Base-by-base conservation (phyloP, 2,888 invertebrate genomes). In the Geophilus truncorum region DNA sequence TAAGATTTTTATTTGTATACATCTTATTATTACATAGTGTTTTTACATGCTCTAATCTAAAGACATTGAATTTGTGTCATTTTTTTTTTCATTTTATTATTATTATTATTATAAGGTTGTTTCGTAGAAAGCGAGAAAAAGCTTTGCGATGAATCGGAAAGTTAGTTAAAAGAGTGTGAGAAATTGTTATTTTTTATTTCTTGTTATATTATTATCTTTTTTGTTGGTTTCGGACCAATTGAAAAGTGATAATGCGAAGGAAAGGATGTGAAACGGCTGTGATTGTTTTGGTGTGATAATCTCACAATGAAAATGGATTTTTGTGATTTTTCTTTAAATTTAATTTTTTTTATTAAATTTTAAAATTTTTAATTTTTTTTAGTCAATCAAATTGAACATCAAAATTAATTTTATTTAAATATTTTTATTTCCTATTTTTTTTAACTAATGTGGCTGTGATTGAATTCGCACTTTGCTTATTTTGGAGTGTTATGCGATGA, bases 371-470 rank as follows among this genome's bases (percentile, higher is more conserved):
- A 40, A 12, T 34, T 34, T 34, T 34, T 34, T 34, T 34, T 34
- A 7, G 34, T 34, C 34, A 40, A 4, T 12, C 40, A 40, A 40
- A 40, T 40, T 40, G 40, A 40, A 40, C n/a, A 40, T 40, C 40
- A 40, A 40, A 40, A 40, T 40, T 40, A n/a, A 40, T 7, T 40
- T 40, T 40, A 40, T 7, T 40, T 15, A 40, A 40, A 34, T 34
- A 9, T 34, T 34, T 34, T 34, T 7, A 34, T 34, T 62, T 51
- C 4, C 18, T 23, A n/a, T 62, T 21, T 23, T 62, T 70, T 70
- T 28, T 9, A 70, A n/a, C n/a, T n/a, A 70, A 70, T 70, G 28
- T 70, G 70, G 70, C 70, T 70, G 70, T 70, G 70, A 70, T 70
- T 70, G 1, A 70, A 70, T 70, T 70, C 28, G 70, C 25, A 28